These are phyloP conservation scores for Rhagoletis zephyria DNA, from an alignment of 1,140 invertebrate species.

Conservation along the genomic window DNA sequence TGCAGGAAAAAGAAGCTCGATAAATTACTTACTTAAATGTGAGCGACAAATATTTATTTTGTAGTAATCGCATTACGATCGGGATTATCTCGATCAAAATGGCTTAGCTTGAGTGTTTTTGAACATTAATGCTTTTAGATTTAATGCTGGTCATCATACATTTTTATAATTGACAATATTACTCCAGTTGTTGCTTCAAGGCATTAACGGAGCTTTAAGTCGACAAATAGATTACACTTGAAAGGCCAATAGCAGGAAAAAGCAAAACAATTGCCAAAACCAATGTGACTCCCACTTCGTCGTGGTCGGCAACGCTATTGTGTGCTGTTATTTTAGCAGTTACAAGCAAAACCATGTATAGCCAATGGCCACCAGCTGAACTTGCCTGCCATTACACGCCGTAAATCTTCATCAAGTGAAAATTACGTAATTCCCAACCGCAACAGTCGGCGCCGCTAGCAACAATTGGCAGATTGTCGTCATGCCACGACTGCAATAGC, in stretches of 20 bases:
- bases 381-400: background rate
- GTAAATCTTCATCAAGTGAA: constrained; percentile 54
- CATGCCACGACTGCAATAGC: constrained; percentile 3
- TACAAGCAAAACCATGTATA: background rate
- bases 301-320: background rate
- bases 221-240: constrained; percentile 32
- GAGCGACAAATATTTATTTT: too few species aligned
- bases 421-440: constrained; percentile 43
- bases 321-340: background rate
- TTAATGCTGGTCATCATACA: background rate
- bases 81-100: constrained; percentile 21
- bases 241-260: background rate
- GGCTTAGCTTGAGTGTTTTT: constrained; percentile 30
- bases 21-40: too few species aligned
- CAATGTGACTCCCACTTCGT: constrained; percentile 5
- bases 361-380: constrained; percentile 6
- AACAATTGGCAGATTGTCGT: constrained; percentile 26
- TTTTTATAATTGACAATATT: background rate
- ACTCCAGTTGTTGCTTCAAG: background rate
- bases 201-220: constrained; percentile 33
- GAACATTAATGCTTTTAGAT: background rate
- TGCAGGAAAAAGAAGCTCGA: too few species aligned
- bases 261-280: background rate
- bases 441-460: constrained; percentile 4
- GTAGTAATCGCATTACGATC: background rate